Evolutionary conservation across 2,888 invertebrate species (phyloP).

Genomic region (Oscheius myriophilus): DNA sequence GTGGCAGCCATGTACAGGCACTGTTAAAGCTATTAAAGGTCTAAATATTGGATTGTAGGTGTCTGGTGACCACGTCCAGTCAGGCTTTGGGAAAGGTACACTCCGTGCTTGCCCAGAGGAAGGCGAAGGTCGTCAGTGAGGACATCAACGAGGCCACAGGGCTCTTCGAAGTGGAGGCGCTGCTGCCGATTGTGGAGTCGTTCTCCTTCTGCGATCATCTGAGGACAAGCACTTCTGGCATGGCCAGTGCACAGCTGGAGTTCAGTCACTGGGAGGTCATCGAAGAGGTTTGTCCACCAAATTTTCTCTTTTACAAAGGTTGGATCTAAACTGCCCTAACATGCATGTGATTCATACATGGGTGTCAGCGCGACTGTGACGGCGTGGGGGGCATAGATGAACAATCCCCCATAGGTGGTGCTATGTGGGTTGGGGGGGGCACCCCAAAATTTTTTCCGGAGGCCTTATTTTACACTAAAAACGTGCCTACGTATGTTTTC

Average conservation of each 20-base stretch:
- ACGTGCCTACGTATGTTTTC: no score
- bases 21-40: constrained; percentile 65
- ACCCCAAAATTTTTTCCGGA: no score
- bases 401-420: no score
- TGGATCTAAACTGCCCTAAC: no score
- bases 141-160: constrained; percentile 89
- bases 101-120: constrained; percentile 82
- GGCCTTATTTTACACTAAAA: no score
- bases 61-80: constrained; percentile 84
- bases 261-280: constrained; percentile 95
- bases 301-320: background rate
- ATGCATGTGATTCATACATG: no score
- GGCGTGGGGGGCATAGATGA: no score
- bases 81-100: constrained; percentile 90
- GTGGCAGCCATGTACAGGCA: constrained; percentile 93
- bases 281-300: constrained; percentile 52
- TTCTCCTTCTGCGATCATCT: constrained; percentile 93
- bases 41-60: constrained; percentile 63
- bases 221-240: constrained; percentile 84
- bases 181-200: constrained; percentile 94
- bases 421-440: no score
- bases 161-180: constrained; percentile 86
- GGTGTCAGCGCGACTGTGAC: no score
- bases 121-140: constrained; percentile 85
- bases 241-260: constrained; percentile 91